These are phyloP conservation scores for Catharus bicknelli DNA, from an alignment of 2,113 vertebrate species.

Conservation along the genomic window DNA sequence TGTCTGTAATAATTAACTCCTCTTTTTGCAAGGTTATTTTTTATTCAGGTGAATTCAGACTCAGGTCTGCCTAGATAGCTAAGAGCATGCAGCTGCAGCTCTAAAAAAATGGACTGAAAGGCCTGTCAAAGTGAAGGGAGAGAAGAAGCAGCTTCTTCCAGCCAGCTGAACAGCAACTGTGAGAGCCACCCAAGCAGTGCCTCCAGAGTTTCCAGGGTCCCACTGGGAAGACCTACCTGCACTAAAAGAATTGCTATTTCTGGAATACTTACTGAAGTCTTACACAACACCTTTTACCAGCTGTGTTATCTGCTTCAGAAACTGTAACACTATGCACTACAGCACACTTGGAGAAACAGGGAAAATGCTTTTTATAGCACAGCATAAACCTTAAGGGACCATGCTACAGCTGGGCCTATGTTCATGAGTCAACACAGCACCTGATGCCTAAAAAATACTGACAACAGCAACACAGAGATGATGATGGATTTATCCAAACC, in stretches of 20 bases:
- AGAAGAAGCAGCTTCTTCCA: background rate
- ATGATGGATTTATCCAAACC: background rate
- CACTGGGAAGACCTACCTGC: background rate
- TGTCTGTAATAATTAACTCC: background rate
- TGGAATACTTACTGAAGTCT: background rate
- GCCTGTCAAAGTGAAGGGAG: background rate
- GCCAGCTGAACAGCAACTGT: background rate
- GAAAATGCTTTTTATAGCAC: conserved; percentile 19
- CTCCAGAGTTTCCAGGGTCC: background rate
- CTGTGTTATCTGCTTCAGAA: background rate
- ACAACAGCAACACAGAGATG: background rate
- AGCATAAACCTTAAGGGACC: background rate
- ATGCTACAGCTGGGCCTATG: background rate
- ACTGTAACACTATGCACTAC: background rate
- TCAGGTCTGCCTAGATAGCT: background rate
- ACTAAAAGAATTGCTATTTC: conserved; percentile 17
- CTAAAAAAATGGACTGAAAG: background rate
- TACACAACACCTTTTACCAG: background rate
- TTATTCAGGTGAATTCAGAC: background rate
- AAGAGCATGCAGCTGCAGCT: background rate
- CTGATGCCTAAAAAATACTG: background rate
- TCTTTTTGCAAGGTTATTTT: background rate
- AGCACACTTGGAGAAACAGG: background rate
- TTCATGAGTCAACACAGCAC: background rate
- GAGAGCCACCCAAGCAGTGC: background rate